Evolutionary conservation across 1,140 invertebrate species (phyloP).

Genomic region (Limonius californicus): DNA sequence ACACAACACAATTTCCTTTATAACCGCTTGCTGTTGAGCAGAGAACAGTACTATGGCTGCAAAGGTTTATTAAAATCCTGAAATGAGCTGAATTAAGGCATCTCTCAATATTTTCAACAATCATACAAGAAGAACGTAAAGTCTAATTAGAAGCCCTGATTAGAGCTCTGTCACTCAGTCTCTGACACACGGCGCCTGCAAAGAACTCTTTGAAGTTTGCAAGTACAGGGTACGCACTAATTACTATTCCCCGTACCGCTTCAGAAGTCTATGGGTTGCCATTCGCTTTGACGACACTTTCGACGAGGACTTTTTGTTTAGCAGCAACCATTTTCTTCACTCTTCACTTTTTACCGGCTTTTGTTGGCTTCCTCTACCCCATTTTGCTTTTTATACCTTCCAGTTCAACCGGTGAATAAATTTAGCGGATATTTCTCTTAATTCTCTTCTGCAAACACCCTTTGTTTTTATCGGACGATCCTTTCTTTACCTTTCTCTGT

Average conservation of each 20-base stretch:
- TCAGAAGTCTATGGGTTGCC: conserved; percentile 7
- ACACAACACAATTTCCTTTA: too few species aligned
- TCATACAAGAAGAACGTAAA: conserved; percentile 3
- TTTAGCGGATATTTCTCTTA: not conserved
- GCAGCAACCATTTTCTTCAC: conserved; percentile 3
- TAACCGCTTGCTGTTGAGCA: too few species aligned
- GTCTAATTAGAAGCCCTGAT: conserved; percentile 8
- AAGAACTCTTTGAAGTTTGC: conserved; percentile 11
- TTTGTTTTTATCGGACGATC: conserved; percentile 1
- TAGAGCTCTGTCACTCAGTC: conserved; percentile 4
- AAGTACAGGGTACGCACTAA: conserved; percentile 9
- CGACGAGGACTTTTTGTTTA: conserved; percentile 5
- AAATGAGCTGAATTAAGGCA: not conserved
- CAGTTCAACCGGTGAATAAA: not conserved
- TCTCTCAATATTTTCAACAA: not conserved
- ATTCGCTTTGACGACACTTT: conserved; percentile 11
- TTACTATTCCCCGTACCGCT: conserved; percentile 8
- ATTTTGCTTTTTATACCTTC: conserved; percentile 3
- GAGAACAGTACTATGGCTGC: too few species aligned
- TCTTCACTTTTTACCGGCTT: conserved; percentile 2
- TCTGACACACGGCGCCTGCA: not conserved
- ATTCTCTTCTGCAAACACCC: conserved; percentile 1
- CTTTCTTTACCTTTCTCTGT: not conserved
- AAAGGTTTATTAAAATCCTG: not conserved
- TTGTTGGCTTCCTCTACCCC: not conserved